A percentile compares a stretch with the other conserved stretches of the same genome.
Conservation (phyloP, 2,888 invertebrate genomes). For the Ischnus inquisitorius region DNA sequence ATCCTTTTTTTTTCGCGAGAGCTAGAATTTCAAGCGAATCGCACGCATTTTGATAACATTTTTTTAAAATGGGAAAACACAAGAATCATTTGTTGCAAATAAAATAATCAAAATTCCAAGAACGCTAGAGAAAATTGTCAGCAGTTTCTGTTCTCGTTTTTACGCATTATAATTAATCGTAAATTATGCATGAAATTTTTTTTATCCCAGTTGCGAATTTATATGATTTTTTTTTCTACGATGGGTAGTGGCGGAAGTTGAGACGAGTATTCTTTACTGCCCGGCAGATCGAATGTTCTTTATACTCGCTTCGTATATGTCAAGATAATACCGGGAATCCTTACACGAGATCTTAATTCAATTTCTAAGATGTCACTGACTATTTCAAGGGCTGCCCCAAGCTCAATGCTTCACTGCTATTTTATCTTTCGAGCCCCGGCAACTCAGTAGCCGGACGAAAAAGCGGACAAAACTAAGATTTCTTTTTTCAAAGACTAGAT, state of each 20-base stretch:
- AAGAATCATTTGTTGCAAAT: no score
- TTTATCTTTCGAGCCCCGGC: neutral
- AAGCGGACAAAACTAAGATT: no score
- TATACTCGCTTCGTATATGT: constrained; percentile 4
- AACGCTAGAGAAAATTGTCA: no score
- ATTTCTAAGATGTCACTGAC: constrained; percentile 57
- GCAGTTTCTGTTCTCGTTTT: neutral
- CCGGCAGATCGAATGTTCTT: neutral
- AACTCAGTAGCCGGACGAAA: no score
- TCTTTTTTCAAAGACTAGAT: no score
- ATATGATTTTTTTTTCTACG: neutral
- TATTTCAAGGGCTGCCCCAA: constrained; percentile 30
- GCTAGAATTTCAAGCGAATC: no score
- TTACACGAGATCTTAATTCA: constrained; percentile 60
- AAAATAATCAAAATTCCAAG: no score
- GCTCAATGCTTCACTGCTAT: neutral
- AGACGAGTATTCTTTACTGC: neutral
- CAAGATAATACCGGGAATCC: constrained; percentile 58
- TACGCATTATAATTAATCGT: neutral
- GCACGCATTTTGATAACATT: no score
- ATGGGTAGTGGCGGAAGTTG: neutral
- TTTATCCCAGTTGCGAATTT: neutral
- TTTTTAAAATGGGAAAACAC: no score
- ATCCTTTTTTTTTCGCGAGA: no score
- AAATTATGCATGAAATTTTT: neutral